Percentiles rank a stretch among this genome's conserved stretches.
These are phyloP conservation scores for Gallinago paraguaiae DNA, from an alignment of 2,113 vertebrate species.

Conservation along the genomic window DNA sequence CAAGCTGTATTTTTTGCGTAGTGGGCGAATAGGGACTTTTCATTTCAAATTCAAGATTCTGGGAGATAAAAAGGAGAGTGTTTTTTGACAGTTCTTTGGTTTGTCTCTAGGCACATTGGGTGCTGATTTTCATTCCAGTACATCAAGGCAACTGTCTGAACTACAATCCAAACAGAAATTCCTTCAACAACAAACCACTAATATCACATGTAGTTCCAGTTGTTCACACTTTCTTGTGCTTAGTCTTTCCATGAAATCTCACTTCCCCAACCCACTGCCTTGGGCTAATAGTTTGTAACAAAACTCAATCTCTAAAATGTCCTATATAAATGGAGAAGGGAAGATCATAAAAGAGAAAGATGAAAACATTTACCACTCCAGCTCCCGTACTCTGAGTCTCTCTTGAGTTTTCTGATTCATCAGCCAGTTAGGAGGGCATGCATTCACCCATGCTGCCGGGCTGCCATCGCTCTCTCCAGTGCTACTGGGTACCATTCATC, in stretches of 20 bases:
- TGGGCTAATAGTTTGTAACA: slow-evolving; percentile 77
- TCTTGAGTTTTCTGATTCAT: slow-evolving; percentile 58
- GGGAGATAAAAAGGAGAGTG: slow-evolving; percentile 52
- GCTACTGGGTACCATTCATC: slow-evolving; percentile 68
- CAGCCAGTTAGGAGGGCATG: slow-evolving; percentile 56
- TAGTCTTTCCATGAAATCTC: slow-evolving; percentile 67
- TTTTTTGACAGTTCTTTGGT: slow-evolving; percentile 43
- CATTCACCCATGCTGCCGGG: slow-evolving; percentile 2
- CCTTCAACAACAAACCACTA: slow-evolving; percentile 59
- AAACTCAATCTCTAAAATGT: slow-evolving; percentile 74
- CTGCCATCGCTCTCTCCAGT: not conserved
- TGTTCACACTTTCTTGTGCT: slow-evolving; percentile 66
- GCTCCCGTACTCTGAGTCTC: not conserved
- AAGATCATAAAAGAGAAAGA: slow-evolving; percentile 79
- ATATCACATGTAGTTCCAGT: slow-evolving; percentile 51
- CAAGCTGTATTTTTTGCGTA: not conserved
- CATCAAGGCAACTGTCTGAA: slow-evolving; percentile 68
- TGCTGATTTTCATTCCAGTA: slow-evolving; percentile 63
- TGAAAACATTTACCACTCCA: slow-evolving; percentile 65
- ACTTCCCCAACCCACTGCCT: slow-evolving; percentile 66
- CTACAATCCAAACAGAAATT: slow-evolving; percentile 63
- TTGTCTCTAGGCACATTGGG: slow-evolving; percentile 47
- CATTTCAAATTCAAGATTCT: slow-evolving; percentile 25
- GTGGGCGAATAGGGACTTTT: slow-evolving; percentile 23
- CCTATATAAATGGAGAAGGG: slow-evolving; percentile 71